Percentiles rank a stretch among this genome's conserved stretches.
phyloP scores from a whole-genome alignment of 2,113 vertebrate species.

The Lutjanus erythropterus region DNA sequence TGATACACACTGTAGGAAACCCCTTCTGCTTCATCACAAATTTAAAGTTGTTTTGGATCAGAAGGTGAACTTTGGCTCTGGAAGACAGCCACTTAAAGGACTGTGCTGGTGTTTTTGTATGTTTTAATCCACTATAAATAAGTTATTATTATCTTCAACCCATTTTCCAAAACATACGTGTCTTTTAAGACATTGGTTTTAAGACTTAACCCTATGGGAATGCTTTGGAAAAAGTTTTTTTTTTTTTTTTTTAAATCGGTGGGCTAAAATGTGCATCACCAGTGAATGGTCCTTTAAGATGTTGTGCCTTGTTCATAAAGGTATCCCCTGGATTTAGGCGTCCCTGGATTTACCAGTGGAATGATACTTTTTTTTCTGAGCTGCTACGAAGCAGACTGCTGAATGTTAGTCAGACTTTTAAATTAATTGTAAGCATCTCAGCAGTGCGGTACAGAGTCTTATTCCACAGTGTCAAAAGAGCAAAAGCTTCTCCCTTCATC shows the following conservation, averaged over 20 bases:
- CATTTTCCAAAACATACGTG: constrained; percentile 10
- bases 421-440: not conserved
- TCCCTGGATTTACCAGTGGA: constrained; percentile 19
- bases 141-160: not conserved
- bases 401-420: constrained; percentile 33
- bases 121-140: constrained; percentile 23
- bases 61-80: constrained; percentile 7
- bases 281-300: constrained; percentile 46
- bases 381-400: constrained; percentile 29
- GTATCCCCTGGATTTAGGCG: constrained; percentile 28
- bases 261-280: constrained; percentile 44
- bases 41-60: not conserved
- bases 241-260: not conserved
- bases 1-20: constrained; percentile 38
- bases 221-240: constrained; percentile 23
- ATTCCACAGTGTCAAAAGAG: constrained; percentile 41
- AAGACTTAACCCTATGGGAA: too few relatives aligned
- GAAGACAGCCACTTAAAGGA: constrained; percentile 30
- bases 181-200: constrained; percentile 19
- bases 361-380: not conserved
- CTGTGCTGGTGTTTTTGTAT: constrained; percentile 29
- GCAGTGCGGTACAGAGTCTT: constrained; percentile 54
- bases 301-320: constrained; percentile 74
- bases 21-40: not conserved
- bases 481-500: constrained; percentile 63